Base-by-base conservation (phyloP, 2,888 invertebrate genomes). In the Carpatolechia fugitivella region DNA sequence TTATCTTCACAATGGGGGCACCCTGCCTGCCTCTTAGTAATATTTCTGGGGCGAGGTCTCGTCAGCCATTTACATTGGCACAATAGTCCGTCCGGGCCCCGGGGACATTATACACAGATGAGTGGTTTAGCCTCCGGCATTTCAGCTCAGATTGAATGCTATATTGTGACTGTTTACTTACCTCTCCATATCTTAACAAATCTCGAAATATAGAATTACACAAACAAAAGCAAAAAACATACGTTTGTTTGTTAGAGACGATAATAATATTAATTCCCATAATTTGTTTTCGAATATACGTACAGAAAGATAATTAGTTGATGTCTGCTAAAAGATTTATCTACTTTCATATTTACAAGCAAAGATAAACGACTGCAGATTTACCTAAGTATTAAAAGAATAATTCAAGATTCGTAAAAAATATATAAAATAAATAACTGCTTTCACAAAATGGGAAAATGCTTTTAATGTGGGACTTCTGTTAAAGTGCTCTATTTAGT, bases 121-220 rank as follows among this genome's bases (percentile, higher is more conserved):
- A 57, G 57, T 31, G 53, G 54, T 55, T 30, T 55, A 54, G 49
- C 44, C 55, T 24, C 46, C 31, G 54, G 54, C 54, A 53, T 60
- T 56, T 20, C 38, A 48, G 47, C 47, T 48, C 33, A 41, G 38
- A 60, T 58, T 57, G 49, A 29, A 56, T 52, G 33, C 49, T 56
- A 36, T 52, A 44, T 55, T 31, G 24, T 35, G 30, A 48, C 11
- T 46, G 8, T 29, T 16, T 53, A 16, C 5, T 18, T 33, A 20
- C 20, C 33, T 36, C 13, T 20, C 33, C n/a, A n/a, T 13, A 18
- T 35, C 31, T 47, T 31, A 31, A 30, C 31, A 30, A 14, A 13
- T 14, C 6, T 40, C 8, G 18, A 40, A 5, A 18, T n/a, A n/a
- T 29, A 29, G 13, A 30, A 4, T 24, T 30, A 30, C n/a, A 30